A percentile compares a stretch with the other conserved stretches of the same genome.
phyloP scores from a whole-genome alignment of 2,888 invertebrate genomes.

The Apodemia hepburni region DNA sequence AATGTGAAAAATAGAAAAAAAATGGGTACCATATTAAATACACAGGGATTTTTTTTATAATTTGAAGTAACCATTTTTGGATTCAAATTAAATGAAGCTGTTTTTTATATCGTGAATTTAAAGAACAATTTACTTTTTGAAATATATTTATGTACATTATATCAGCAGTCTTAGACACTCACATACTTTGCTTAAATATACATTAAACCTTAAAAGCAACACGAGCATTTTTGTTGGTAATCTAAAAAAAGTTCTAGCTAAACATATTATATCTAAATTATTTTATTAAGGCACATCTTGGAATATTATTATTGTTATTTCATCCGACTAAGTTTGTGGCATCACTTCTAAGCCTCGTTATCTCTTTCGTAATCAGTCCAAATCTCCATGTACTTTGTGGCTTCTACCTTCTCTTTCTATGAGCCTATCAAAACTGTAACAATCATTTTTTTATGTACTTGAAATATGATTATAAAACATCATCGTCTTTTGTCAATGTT shows the following conservation, averaged over 20 bases:
- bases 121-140: no score
- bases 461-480: slow-evolving; percentile 37
- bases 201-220: neutral
- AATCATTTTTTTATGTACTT: neutral
- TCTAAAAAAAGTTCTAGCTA: neutral
- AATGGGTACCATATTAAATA: no score
- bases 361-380: no score
- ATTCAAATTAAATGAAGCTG: no score
- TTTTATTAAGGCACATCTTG: neutral
- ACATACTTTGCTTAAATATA: neutral
- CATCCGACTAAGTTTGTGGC: no score
- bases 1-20: no score
- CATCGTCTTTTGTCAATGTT: slow-evolving; percentile 60
- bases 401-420: no score
- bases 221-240: neutral
- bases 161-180: neutral
- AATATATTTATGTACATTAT: neutral
- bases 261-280: neutral
- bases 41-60: no score
- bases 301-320: neutral
- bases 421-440: no score
- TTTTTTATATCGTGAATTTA: no score
- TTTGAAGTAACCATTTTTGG: no score
- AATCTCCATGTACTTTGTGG: neutral
- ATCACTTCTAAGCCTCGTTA: no score